Base-by-base conservation (phyloP, 2,113 vertebrate species). In the Centropristis striata region DNA sequence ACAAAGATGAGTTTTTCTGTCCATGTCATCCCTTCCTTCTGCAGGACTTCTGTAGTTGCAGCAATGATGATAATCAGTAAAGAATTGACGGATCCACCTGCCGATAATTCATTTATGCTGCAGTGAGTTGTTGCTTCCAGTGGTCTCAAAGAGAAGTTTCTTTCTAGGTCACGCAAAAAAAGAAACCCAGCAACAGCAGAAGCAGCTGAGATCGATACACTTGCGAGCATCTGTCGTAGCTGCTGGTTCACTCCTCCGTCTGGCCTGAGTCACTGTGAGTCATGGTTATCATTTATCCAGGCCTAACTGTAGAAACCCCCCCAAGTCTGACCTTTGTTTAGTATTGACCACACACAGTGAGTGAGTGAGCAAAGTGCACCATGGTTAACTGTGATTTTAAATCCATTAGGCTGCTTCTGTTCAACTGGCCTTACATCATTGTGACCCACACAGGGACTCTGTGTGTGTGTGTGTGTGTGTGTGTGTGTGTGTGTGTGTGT, bases 141-240 rank as follows among this genome's bases (percentile, higher is more conserved):
- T 16, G 20, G 27, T 66, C 61, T 66, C n/a, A 49, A 14, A 58
- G 39, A 75, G 25, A 32, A 20, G 21, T 74, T 73, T 63, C 16
- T 42, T 74, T 53, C 25, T 23, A 16, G n/a, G 15, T 66, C 51
- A 55, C 25, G 28, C 25, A n/a, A 54, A 74, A 44, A 44, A 16
- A 36, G n/a, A n/a, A n/a, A n/a, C n/a, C n/a, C n/a, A n/a, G 32
- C 32, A 32, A 6, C 32, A 32, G 32, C 32, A 32, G 32, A 39
- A 37, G 25, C 49, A 47, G 58, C 49, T 12, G 25, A 49, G 23
- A 71, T 71, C 49, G 6, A 71, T 57, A 47, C 21, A 14, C 58
- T 28, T 27, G 12, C 11, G 8, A 55, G 49, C 66, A 55, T 25
- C 75, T 25, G 47, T 61, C 55, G 36, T 1, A 27, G 49, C 39